These are phyloP conservation scores for Drosophila fuyamai DNA, from an alignment of 1,140 invertebrate genomes.

Conservation along the genomic window DNA sequence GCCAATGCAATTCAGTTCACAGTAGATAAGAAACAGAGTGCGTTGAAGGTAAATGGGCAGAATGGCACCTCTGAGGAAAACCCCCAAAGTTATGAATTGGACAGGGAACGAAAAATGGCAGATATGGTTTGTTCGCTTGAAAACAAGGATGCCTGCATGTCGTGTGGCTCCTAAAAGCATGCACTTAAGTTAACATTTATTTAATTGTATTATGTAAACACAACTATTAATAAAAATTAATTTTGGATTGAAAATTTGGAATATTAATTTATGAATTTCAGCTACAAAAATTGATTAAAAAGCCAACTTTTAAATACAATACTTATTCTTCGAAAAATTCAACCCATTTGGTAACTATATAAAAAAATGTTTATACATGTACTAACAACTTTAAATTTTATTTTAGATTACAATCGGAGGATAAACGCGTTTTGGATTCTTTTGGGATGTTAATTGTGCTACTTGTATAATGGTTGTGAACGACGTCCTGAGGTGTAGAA, in stretches of 20 bases:
- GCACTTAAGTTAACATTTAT: slow-evolving; percentile 49
- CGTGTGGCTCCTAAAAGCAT: slow-evolving; percentile 87
- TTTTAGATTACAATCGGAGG: slow-evolving; percentile 37
- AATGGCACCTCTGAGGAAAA: slow-evolving; percentile 25
- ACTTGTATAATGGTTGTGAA: slow-evolving; percentile 16
- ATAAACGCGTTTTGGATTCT: slow-evolving; percentile 23
- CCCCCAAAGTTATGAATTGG: slow-evolving; percentile 55
- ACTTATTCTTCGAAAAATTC: background rate
- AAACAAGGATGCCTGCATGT: slow-evolving; percentile 96
- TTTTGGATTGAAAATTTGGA: slow-evolving; percentile 1
- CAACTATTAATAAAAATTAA: slow-evolving; percentile 28
- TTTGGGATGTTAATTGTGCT: slow-evolving; percentile 26
- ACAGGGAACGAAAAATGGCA: slow-evolving; percentile 89
- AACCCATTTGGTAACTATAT: background rate
- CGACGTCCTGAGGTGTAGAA: slow-evolving; percentile 25
- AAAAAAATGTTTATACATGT: background rate
- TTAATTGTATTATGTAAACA: slow-evolving; percentile 31
- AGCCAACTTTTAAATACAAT: too few relatives aligned
- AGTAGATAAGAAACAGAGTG: slow-evolving; percentile 93
- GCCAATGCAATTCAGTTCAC: slow-evolving; percentile 99
- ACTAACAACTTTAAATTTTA: slow-evolving; percentile 10
- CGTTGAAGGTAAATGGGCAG: slow-evolving; percentile 22
- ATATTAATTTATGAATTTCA: background rate
- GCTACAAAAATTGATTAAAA: background rate
- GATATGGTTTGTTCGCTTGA: slow-evolving; percentile 94